Conservation (phyloP, 2,113 vertebrate species). For the Caranx melampygus region DNA sequence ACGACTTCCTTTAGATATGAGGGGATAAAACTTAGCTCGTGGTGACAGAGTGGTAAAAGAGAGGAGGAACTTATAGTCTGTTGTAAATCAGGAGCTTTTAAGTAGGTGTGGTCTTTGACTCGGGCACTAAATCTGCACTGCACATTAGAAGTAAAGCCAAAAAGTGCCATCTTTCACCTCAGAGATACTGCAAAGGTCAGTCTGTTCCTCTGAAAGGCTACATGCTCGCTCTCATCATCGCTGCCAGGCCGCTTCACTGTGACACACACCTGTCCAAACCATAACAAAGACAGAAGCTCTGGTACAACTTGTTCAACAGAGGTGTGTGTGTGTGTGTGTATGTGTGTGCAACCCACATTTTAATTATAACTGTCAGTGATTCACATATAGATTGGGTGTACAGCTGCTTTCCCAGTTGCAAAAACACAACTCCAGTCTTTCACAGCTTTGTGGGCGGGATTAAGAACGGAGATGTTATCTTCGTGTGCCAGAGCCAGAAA, state of each 20-base stretch:
- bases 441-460: not conserved
- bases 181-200: conserved; percentile 34
- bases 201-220: not conserved
- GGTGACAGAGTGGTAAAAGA: not conserved
- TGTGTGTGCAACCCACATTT: no score
- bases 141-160: not conserved
- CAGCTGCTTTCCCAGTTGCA: not conserved
- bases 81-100: conserved; percentile 41
- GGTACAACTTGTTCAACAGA: not conserved
- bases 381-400: not conserved
- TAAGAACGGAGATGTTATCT: not conserved
- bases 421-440: not conserved
- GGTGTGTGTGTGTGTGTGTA: no score
- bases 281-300: not conserved
- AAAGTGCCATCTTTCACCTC: conserved; percentile 27
- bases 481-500: not conserved
- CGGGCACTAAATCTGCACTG: conserved; percentile 31
- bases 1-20: not conserved
- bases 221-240: not conserved
- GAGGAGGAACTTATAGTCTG: not conserved
- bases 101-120: not conserved
- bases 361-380: not conserved
- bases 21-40: not conserved
- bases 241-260: not conserved
- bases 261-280: not conserved